phyloP scores from a whole-genome alignment of 2,797 vertebrate genomes.

The Oryzias sinensis region DNA sequence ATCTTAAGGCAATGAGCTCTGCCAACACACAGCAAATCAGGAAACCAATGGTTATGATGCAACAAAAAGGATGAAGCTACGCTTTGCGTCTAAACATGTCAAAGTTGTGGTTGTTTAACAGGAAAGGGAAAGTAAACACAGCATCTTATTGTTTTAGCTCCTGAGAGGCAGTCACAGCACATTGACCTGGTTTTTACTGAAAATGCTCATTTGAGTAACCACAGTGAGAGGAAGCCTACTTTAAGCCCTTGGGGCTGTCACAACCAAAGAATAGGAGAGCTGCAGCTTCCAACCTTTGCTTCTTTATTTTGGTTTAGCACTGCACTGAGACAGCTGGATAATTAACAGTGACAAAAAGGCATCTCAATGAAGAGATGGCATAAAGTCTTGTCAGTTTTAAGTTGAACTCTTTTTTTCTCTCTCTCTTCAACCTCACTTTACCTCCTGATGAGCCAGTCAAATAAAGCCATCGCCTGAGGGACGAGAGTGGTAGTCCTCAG shows the following conservation, averaged over 20 bases:
- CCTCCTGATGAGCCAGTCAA: slow-evolving; percentile 38
- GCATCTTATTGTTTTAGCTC: slow-evolving; percentile 42
- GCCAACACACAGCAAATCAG: slow-evolving; percentile 19
- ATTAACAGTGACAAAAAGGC: slow-evolving; percentile 74
- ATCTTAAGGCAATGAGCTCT: slow-evolving; percentile 1
- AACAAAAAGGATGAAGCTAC: slow-evolving; percentile 9
- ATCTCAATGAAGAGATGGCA: slow-evolving; percentile 58
- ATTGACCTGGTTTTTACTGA: slow-evolving; percentile 64
- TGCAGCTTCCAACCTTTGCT: slow-evolving; percentile 49
- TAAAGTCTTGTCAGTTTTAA: slow-evolving; percentile 48
- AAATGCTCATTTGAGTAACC: slow-evolving; percentile 63
- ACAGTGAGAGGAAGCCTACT: slow-evolving; percentile 40
- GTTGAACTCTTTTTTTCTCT: slow-evolving; percentile 27
- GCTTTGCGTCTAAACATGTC: slow-evolving; percentile 29
- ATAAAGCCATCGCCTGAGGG: slow-evolving; percentile 43
- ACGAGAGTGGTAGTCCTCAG: slow-evolving; percentile 19
- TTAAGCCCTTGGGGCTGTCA: slow-evolving; percentile 49
- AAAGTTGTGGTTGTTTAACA: slow-evolving; percentile 25
- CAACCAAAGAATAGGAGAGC: slow-evolving; percentile 45
- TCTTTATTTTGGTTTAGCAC: slow-evolving; percentile 33
- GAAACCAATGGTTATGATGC: slow-evolving; percentile 2
- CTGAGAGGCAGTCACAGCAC: slow-evolving; percentile 52
- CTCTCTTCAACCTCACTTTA: slow-evolving; percentile 16
- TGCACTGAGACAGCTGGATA: slow-evolving; percentile 55
- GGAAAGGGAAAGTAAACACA: slow-evolving; percentile 16